A percentile compares a stretch with the other conserved stretches of the same genome.
Conservation (phyloP, 2,888 invertebrate species). For the Hyppa rectilinea region DNA sequence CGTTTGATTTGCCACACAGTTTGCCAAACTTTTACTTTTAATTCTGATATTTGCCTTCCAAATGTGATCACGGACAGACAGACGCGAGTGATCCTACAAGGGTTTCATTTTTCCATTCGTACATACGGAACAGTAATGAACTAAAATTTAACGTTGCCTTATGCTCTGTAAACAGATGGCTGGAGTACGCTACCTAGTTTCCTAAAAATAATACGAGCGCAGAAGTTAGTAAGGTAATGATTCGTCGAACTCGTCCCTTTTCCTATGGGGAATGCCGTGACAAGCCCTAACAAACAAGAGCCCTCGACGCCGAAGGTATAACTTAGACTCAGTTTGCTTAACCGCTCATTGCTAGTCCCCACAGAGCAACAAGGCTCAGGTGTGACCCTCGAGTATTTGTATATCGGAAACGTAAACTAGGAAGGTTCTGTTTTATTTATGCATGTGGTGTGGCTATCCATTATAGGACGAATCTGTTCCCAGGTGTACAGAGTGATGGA, state of each 20-base stretch:
- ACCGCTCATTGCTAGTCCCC: neutral
- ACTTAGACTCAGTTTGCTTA: conserved; percentile 18
- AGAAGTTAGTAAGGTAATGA: neutral
- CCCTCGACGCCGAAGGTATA: conserved; percentile 4
- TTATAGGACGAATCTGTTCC: neutral
- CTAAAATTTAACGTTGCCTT: too few relatives aligned
- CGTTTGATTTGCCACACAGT: too few relatives aligned
- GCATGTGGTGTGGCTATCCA: neutral
- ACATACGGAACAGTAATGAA: too few relatives aligned
- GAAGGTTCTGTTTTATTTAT: conserved; percentile 27
- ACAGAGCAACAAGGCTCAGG: neutral
- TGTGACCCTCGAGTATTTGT: conserved; percentile 13
- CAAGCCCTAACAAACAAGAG: conserved; percentile 22
- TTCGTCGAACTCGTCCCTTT: neutral
- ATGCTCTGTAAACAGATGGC: neutral
- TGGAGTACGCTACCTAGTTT: neutral
- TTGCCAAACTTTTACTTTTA: too few relatives aligned
- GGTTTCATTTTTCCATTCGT: too few relatives aligned
- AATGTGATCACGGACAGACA: too few relatives aligned
- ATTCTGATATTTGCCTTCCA: too few relatives aligned
- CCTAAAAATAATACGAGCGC: neutral
- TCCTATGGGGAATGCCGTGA: neutral
- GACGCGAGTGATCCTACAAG: too few relatives aligned
- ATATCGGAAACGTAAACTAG: conserved; percentile 3
- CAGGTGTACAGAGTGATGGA: neutral